Conservation (phyloP, 2,797 vertebrate species). For the Ctenopoma multispine region DNA sequence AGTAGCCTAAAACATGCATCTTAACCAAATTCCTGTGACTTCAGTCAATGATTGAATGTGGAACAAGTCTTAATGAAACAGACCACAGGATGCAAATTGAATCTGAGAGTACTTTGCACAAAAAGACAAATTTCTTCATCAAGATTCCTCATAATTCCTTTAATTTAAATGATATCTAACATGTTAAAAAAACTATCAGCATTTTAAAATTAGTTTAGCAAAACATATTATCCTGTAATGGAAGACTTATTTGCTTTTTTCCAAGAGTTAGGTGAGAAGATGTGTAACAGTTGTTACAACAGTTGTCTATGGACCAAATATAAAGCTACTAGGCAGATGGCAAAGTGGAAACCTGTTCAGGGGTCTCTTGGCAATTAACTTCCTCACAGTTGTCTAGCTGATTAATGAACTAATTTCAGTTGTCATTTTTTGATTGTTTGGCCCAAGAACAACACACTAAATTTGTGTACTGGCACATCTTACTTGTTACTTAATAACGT, state of each 20-base stretch:
- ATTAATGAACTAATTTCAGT: too few species aligned
- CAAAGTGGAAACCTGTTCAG: too few species aligned
- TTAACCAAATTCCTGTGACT: slow-evolving; percentile 1
- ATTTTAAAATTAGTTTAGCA: not conserved
- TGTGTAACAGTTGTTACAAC: too few species aligned
- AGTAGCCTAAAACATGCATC: not conserved
- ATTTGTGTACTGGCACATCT: too few species aligned
- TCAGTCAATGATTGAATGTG: too few species aligned
- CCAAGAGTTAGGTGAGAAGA: not conserved
- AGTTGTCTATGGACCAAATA: not conserved
- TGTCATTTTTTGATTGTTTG: too few species aligned
- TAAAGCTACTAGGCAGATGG: not conserved
- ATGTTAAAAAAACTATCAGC: not conserved
- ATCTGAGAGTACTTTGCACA: not conserved
- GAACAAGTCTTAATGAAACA: not conserved
- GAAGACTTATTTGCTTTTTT: not conserved
- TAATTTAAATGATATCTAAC: not conserved
- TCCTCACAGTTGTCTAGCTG: too few species aligned
- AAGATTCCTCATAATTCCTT: not conserved
- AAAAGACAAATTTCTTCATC: not conserved
- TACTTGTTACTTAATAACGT: too few species aligned
- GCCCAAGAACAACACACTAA: too few species aligned
- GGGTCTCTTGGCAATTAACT: too few species aligned
- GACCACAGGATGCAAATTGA: not conserved
- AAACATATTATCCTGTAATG: not conserved